Evolutionary conservation across 2,113 vertebrate species (phyloP), one percentile per base, ranked within the genome.

Genomic region (Stigmatopora argus): DNA sequence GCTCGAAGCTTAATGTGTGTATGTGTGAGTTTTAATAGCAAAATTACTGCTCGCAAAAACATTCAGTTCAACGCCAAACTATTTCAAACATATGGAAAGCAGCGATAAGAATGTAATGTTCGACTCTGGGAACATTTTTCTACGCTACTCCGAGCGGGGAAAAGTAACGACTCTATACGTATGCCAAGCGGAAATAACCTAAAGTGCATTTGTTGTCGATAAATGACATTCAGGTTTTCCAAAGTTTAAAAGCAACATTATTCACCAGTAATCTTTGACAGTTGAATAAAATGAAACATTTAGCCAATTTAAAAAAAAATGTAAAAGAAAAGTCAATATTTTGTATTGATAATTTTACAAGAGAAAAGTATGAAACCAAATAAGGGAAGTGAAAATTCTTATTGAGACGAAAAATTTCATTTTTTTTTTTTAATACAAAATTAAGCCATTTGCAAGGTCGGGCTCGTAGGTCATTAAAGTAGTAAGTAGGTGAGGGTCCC

Each of bases 1-100:
- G 47, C 58, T 69, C 23, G 7, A 57, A 38, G 23, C 10, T 41
- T 44, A 13, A 62, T 56, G 52, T 73, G 21, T 56, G 34, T 19
- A 26, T 58, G 18, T 58, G 19, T 45, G 26, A 17, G 21, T 38
- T 72, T 69, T 68, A 55, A 66, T 63, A 60, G 19, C 75, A 59
- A 21, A 66, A 75, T 77, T 68, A 52, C 10, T 56, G 51, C 66
- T 67, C 35, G 34, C 44, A 14, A 66, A 73, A 77, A 60, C 69
- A 70, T 72, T 73, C 1, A 62, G 34, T 53, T 31, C 55, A 26
- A 0, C 53, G 26, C 67, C 14, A 21, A 2, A 62, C 18, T 41
- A 19, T 48, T 47, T 56, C 56, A 53, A 66, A 52, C 78, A 79
- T 66, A 79, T 83, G 81, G 79, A 63, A 57, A 38, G 53, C 3